Conservation (phyloP, 2,113 vertebrate genomes). For the Carlito syrichta region DNA sequence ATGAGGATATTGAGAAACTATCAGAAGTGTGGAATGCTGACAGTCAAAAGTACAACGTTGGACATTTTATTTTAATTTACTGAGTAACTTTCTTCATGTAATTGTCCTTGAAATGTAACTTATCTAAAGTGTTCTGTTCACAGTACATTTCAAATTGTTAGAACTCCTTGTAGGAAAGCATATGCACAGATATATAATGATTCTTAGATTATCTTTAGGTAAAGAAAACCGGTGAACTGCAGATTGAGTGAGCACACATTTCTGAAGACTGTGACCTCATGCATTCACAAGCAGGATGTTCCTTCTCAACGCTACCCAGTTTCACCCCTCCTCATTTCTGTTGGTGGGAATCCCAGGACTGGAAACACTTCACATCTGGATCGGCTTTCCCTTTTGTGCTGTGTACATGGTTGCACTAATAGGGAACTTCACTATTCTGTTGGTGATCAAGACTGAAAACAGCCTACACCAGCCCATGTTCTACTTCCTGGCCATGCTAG, state of each 20-base stretch:
- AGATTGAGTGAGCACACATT: background rate
- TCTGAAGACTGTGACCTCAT: background rate
- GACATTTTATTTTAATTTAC: background rate
- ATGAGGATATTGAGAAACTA: background rate
- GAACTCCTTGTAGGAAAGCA: background rate
- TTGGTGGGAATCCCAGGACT: slow-evolving; percentile 61
- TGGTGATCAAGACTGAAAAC: slow-evolving; percentile 52
- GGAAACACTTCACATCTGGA: slow-evolving; percentile 52
- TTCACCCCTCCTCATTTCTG: slow-evolving; percentile 26
- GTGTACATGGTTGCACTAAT: slow-evolving; percentile 59
- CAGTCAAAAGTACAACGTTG: background rate
- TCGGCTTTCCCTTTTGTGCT: slow-evolving; percentile 63
- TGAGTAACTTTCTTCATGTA: background rate
- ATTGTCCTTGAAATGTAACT: background rate
- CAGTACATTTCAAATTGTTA: background rate
- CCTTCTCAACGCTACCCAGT: background rate
- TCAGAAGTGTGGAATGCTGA: background rate
- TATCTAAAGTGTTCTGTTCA: background rate
- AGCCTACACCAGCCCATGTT: slow-evolving; percentile 67
- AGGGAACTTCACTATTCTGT: slow-evolving; percentile 56
- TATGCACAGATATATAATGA: background rate
- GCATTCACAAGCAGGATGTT: background rate
- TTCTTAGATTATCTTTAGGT: background rate
- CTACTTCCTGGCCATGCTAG: slow-evolving; percentile 62
- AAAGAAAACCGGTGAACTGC: background rate